These are phyloP conservation scores for Lordiphosa collinella DNA, from an alignment of 1,140 invertebrate species.

Conservation along the genomic window DNA sequence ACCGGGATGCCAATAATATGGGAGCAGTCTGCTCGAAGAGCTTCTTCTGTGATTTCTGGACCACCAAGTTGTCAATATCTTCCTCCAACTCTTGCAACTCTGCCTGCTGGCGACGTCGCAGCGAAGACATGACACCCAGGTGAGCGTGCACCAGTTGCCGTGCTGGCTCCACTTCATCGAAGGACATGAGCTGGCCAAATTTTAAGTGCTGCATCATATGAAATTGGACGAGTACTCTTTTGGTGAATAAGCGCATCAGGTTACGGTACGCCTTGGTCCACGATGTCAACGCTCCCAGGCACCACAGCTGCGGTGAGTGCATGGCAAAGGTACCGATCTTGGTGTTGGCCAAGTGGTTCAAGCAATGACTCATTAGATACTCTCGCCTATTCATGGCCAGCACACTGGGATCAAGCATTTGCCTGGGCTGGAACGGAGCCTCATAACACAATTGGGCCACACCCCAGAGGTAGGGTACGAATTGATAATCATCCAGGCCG, in stretches of 20 bases:
- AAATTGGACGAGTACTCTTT: conserved; percentile 23
- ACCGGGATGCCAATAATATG: too few species aligned
- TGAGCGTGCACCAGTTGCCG: neutral
- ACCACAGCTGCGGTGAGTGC: conserved; percentile 53
- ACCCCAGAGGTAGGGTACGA: conserved; percentile 51
- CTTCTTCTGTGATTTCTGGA: neutral
- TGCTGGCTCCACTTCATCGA: neutral
- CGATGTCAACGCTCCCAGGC: conserved; percentile 22
- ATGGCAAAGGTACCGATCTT: conserved; percentile 36
- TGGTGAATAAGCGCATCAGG: conserved; percentile 39
- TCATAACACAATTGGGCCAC: conserved; percentile 38
- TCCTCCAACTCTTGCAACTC: neutral
- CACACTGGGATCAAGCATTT: conserved; percentile 25
- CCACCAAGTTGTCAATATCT: neutral
- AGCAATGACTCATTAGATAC: conserved; percentile 25
- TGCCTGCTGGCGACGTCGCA: neutral
- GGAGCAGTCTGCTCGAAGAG: too few species aligned
- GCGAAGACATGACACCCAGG: conserved; percentile 19
- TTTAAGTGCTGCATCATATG: conserved; percentile 18
- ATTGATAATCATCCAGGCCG: conserved; percentile 50
- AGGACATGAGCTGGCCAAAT: conserved; percentile 45
- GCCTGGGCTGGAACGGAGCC: conserved; percentile 32
- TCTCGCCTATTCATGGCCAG: neutral
- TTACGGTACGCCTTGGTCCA: conserved; percentile 39
- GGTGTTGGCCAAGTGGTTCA: conserved; percentile 15